A percentile compares a stretch with the other conserved stretches of the same genome.
These are phyloP conservation scores for Embidobia sp. DNA, from an alignment of 2,888 invertebrate genomes.

Conservation along the genomic window DNA sequence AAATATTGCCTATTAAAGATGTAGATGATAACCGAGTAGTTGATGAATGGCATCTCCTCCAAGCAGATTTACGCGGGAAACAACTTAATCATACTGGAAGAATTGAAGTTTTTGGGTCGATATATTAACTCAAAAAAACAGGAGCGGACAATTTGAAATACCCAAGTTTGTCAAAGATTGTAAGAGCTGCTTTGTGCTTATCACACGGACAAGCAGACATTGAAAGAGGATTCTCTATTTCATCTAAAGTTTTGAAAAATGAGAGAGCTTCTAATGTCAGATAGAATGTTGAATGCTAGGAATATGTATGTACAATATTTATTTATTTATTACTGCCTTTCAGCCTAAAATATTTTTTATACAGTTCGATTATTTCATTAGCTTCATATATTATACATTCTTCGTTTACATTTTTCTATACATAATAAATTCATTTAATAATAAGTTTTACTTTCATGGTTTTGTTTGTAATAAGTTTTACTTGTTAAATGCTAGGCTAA, in stretches of 20 bases:
- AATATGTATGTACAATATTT: no score
- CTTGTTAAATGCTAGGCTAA: slow-evolving; percentile 5
- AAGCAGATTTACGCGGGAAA: slow-evolving; percentile 3
- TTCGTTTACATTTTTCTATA: no score
- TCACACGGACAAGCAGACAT: slow-evolving; percentile 23
- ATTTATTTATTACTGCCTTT: neutral
- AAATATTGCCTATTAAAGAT: slow-evolving; percentile 16
- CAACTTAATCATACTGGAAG: neutral
- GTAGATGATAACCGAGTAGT: neutral
- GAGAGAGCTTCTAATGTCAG: slow-evolving; percentile 7
- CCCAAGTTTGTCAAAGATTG: neutral
- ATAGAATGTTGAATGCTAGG: slow-evolving; percentile 2
- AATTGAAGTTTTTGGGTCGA: slow-evolving; percentile 1
- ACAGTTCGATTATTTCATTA: no score
- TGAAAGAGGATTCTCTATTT: slow-evolving; percentile 10
- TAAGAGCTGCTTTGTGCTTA: slow-evolving; percentile 5
- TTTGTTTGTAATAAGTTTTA: neutral
- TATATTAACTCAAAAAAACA: slow-evolving; percentile 4
- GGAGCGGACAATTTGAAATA: slow-evolving; percentile 6
- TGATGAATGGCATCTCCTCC: slow-evolving; percentile 25
- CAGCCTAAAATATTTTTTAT: no score
- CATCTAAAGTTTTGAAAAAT: neutral
- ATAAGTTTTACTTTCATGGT: no score
- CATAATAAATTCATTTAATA: no score
- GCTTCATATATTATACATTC: no score